A percentile compares a stretch with the other conserved stretches of the same genome.
These are phyloP conservation scores for Caenorhabditis sulstoni DNA, from an alignment of 2,888 invertebrate species.

Conservation along the genomic window DNA sequence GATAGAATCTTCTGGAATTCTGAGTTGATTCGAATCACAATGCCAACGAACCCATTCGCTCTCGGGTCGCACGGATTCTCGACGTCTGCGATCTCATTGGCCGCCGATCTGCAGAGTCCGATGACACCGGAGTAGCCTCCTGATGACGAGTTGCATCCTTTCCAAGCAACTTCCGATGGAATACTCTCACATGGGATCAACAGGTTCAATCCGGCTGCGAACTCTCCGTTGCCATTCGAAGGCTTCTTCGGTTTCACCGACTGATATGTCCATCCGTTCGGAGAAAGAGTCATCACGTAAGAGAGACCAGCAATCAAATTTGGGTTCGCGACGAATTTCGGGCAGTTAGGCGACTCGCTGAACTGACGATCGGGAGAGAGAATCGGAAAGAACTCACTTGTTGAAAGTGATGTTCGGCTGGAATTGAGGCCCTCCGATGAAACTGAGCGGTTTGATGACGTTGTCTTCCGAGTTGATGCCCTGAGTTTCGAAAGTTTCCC, in stretches of 20 bases:
- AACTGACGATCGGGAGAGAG: not conserved
- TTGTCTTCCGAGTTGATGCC: constrained; percentile 35
- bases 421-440: constrained; percentile 17
- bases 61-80: constrained; percentile 39
- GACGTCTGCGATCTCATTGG: not conserved
- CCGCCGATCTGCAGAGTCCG: constrained; percentile 30
- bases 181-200: constrained; percentile 50
- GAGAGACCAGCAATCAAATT: constrained; percentile 30
- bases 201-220: constrained; percentile 46
- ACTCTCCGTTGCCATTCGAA: constrained; percentile 60
- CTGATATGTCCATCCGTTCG: constrained; percentile 45
- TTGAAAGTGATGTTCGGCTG: constrained; percentile 46
- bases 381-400: constrained; percentile 11
- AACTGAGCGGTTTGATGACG: constrained; percentile 36
- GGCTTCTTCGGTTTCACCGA: constrained; percentile 54
- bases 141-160: constrained; percentile 19
- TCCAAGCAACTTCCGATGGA: constrained; percentile 47
- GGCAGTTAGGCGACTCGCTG: constrained; percentile 50
- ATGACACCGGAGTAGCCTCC: constrained; percentile 41
- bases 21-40: not conserved
- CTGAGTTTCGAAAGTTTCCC: constrained; percentile 7
- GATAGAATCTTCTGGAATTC: constrained; percentile 33
- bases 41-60: constrained; percentile 8
- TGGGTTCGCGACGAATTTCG: constrained; percentile 45
- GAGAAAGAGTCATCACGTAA: constrained; percentile 40